Conservation (phyloP, 2,888 invertebrate species). For the Hermaeophaga mercurialis region DNA sequence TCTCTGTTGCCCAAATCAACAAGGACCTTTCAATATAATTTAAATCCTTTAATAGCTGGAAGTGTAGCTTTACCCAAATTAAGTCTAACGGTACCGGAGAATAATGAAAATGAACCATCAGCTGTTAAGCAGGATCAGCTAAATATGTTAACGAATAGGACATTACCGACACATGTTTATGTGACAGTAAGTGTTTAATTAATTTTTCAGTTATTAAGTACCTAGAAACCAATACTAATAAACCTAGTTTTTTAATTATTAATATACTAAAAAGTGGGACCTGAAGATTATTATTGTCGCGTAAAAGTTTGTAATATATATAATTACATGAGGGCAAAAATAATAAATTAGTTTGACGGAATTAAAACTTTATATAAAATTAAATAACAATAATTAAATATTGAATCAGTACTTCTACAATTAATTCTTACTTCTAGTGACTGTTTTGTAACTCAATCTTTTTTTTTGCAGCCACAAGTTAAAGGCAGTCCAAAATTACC, state of each 20-base stretch:
- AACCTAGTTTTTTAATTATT: too few species aligned
- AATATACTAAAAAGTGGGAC: too few species aligned
- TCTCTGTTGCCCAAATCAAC: slow-evolving; percentile 67
- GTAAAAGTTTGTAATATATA: too few species aligned
- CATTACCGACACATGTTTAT: slow-evolving; percentile 68
- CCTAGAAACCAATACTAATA: too few species aligned
- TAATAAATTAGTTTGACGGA: too few species aligned
- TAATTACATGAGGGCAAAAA: too few species aligned
- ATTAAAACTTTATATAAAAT: too few species aligned
- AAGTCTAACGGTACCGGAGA: slow-evolving; percentile 44
- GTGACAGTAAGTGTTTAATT: slow-evolving; percentile 62
- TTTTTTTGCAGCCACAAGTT: slow-evolving; percentile 47
- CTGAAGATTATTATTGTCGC: too few species aligned
- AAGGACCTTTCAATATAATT: slow-evolving; percentile 72
- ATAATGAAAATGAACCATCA: slow-evolving; percentile 45
- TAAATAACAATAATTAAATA: too few species aligned
- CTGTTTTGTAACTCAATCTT: slow-evolving; percentile 14
- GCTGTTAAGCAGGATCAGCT: slow-evolving; percentile 59
- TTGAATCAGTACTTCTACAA: too few species aligned
- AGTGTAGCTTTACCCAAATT: slow-evolving; percentile 72
- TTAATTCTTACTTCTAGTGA: background rate
- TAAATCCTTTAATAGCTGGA: slow-evolving; percentile 79
- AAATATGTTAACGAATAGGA: slow-evolving; percentile 63
- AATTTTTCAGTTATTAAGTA: too few species aligned
- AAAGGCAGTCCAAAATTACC: slow-evolving; percentile 43